Evolutionary conservation across 23 tunicate species (phyloP).

Genomic region (Ascidia mentula): DNA sequence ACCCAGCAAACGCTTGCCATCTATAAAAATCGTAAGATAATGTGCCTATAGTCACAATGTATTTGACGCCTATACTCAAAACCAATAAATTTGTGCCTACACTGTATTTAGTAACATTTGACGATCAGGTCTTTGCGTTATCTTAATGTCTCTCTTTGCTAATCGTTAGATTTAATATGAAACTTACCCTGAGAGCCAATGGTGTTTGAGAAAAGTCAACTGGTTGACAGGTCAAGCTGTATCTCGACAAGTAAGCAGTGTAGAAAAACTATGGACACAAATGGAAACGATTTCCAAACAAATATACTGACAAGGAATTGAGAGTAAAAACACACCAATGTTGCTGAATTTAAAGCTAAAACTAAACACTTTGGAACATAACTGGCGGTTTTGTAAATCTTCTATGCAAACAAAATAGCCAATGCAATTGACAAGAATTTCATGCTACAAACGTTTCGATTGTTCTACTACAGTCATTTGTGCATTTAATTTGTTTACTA

Average conservation of each 20-base stretch:
- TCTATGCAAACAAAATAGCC: too few species aligned
- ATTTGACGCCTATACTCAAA: too few species aligned
- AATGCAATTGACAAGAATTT: too few species aligned
- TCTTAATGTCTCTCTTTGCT: too few species aligned
- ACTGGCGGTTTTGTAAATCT: too few species aligned
- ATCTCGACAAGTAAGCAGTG: conserved; percentile 53
- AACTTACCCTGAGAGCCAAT: conserved; percentile 68
- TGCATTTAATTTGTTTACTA: too few species aligned
- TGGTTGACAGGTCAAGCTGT: conserved; percentile 62
- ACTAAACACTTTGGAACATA: too few species aligned
- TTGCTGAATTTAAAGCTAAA: background rate
- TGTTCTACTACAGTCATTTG: too few species aligned
- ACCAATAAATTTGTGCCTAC: background rate
- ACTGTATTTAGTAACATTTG: background rate
- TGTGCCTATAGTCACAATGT: too few species aligned
- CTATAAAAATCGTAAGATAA: conserved; percentile 7
- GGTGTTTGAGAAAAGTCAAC: conserved; percentile 38
- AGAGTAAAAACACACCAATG: background rate
- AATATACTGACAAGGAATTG: background rate
- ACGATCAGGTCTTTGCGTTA: background rate
- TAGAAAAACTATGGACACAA: conserved; percentile 50
- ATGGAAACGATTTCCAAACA: background rate
- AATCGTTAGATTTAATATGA: too few species aligned
- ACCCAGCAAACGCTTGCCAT: conserved; percentile 82
- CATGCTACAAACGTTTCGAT: too few species aligned